Base-by-base conservation (phyloP, 1,140 invertebrate genomes). In the Aplysia californica region DNA sequence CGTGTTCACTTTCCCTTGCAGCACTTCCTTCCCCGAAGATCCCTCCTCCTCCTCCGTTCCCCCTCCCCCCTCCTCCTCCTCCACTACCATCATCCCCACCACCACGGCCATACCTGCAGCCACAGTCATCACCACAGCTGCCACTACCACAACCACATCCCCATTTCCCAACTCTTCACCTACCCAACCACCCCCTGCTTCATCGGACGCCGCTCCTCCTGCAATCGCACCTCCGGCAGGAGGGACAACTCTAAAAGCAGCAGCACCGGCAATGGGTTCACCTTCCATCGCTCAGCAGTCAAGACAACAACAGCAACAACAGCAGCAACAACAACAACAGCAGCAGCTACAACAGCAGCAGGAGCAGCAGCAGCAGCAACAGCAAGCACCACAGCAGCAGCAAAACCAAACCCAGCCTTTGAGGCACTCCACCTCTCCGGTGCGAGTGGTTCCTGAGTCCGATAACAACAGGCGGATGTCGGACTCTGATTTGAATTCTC, bases 401-500 rank as follows among this genome's bases (percentile, higher is more conserved):
- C 50, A 75, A 18, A 50, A 36, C 4, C 78, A 58, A 18, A 61
- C 21, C n/a, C 65, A 69, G 18, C 66, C 75, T 21, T 44, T 38
- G 20, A 35, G 78, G 35, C 31, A 75, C 29, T 75, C 74, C 4
- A 70, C 58, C 10, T 75, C 67, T 0, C 41, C 72, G 2, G 69
- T 35, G 26, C 29, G 44, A 23, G 41, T 56, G 33, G 44, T 58
- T 20, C 61, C 66, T 26, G 58, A n/a, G 10, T 72, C 72, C 18
- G 41, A 39, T 2, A 65, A 39, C 36, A 78, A 68, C 38, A 76
- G 96, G 64, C 91, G 96, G 75, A 96, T 96, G 0, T 97, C 96
- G 3, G 97, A 98, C 88, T 97, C 97, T 2, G 97, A 98, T 90
- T 90, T 97, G 64, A 96, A 95, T 90, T 93, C 96, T 41, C 96